Conservation (phyloP, 92 coral and sea anemone species). For the Zoanthus gigantus region DNA sequence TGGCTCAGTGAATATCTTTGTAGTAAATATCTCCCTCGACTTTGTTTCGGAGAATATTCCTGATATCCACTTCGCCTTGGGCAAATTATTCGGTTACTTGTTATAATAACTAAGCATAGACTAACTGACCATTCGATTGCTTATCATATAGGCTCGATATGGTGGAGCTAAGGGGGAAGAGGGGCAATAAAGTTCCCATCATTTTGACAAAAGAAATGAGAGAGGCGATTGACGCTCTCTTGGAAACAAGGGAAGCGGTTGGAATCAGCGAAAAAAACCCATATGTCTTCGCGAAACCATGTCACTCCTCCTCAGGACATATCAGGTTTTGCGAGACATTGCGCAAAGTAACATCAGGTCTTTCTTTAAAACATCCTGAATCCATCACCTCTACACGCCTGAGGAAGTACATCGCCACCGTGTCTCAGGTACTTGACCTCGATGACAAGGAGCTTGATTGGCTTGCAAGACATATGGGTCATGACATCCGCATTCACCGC, state of each 20-base stretch:
- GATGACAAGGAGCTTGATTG: conserved; percentile 18
- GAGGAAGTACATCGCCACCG: neutral
- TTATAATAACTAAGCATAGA: neutral
- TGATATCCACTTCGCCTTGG: too few species aligned
- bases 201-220: neutral
- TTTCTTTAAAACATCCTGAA: neutral
- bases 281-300: neutral
- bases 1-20: too few species aligned
- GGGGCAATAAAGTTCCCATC: neutral
- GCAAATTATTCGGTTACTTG: neutral
- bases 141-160: too few species aligned
- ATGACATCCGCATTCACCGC: conserved; percentile 56
- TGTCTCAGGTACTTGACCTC: neutral
- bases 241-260: neutral
- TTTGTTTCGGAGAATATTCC: too few species aligned
- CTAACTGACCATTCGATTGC: neutral
- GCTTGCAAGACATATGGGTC: conserved; percentile 58
- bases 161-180: neutral
- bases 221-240: neutral
- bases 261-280: neutral
- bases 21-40: too few species aligned
- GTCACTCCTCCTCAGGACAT: neutral
- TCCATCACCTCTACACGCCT: neutral
- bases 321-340: too few species aligned
- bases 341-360: neutral